Conservation (phyloP, 2,888 invertebrate genomes). For the Clostera curtula region DNA sequence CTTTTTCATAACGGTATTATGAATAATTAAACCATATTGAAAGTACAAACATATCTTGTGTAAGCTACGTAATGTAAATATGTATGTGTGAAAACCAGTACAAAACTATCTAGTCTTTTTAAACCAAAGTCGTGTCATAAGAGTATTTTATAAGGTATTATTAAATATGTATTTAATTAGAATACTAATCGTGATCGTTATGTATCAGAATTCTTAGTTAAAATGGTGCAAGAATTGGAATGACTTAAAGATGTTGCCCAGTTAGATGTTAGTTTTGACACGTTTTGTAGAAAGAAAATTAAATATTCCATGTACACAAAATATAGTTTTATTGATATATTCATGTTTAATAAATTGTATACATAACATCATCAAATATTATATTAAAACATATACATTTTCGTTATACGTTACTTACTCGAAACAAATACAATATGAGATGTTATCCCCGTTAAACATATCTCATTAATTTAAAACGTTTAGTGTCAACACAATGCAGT, state of each 20-base stretch:
- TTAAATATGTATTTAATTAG: not conserved
- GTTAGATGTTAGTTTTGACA: slow-evolving; percentile 20
- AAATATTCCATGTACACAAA: slow-evolving; percentile 71
- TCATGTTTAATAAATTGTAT: slow-evolving; percentile 76
- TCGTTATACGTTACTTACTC: slow-evolving; percentile 71
- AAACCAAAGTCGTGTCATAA: slow-evolving; percentile 28
- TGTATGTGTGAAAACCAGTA: slow-evolving; percentile 36
- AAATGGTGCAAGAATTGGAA: no score
- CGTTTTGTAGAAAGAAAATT: slow-evolving; percentile 47
- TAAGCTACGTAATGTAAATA: no score
- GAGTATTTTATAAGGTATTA: slow-evolving; percentile 5
- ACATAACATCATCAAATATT: slow-evolving; percentile 75
- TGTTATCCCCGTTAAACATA: slow-evolving; percentile 66
- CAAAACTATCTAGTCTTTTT: slow-evolving; percentile 58
- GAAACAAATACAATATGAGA: slow-evolving; percentile 75
- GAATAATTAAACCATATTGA: no score
- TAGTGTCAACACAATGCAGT: slow-evolving; percentile 54
- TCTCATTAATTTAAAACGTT: slow-evolving; percentile 56
- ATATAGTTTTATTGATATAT: slow-evolving; percentile 77
- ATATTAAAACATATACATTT: slow-evolving; percentile 75
- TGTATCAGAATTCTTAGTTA: not conserved
- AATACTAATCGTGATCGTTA: not conserved
- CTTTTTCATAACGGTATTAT: no score
- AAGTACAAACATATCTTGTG: no score
- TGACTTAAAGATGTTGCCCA: slow-evolving; percentile 3